Conservation (phyloP, 2,888 invertebrate genomes). For the Gnatocerus cornutus region DNA sequence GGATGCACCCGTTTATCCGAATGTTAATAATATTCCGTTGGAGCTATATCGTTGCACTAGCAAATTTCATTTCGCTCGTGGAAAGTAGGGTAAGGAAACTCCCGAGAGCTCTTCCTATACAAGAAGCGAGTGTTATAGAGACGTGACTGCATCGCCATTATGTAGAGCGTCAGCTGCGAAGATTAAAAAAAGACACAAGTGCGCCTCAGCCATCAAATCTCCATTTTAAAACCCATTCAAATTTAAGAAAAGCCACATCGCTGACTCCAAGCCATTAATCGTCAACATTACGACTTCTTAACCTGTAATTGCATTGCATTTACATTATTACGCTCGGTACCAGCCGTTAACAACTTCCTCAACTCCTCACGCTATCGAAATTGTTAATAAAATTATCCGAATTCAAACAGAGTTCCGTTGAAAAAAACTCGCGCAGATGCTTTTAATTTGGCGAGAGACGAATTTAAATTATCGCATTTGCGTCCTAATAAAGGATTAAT, state of each 20-base stretch:
- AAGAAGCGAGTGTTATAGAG: slow-evolving; percentile 3
- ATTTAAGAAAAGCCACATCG: slow-evolving; percentile 10
- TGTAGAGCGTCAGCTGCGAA: slow-evolving; percentile 30
- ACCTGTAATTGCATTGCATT: slow-evolving; percentile 6
- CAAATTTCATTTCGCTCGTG: slow-evolving; percentile 8
- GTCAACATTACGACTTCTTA: neutral
- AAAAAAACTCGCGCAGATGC: slow-evolving; percentile 21
- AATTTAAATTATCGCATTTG: slow-evolving; percentile 35
- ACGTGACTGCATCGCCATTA: slow-evolving; percentile 26
- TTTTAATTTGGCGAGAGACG: slow-evolving; percentile 26
- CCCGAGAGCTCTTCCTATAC: slow-evolving; percentile 21
- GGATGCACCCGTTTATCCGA: too few relatives aligned
- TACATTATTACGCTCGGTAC: slow-evolving; percentile 11
- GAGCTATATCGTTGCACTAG: slow-evolving; percentile 1
- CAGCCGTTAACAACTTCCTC: slow-evolving; percentile 1
- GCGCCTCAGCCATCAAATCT: slow-evolving; percentile 17
- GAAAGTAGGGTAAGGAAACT: slow-evolving; percentile 22
- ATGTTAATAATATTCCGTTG: neutral
- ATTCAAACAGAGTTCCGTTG: slow-evolving; percentile 1
- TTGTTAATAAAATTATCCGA: slow-evolving; percentile 5
- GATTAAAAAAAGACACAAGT: slow-evolving; percentile 38
- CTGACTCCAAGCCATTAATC: neutral
- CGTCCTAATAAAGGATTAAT: slow-evolving; percentile 30
- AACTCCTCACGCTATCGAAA: slow-evolving; percentile 10
- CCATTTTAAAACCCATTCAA: slow-evolving; percentile 9